phyloP scores from a whole-genome alignment of 2,888 invertebrate genomes.

The Thereva nobilitata region DNA sequence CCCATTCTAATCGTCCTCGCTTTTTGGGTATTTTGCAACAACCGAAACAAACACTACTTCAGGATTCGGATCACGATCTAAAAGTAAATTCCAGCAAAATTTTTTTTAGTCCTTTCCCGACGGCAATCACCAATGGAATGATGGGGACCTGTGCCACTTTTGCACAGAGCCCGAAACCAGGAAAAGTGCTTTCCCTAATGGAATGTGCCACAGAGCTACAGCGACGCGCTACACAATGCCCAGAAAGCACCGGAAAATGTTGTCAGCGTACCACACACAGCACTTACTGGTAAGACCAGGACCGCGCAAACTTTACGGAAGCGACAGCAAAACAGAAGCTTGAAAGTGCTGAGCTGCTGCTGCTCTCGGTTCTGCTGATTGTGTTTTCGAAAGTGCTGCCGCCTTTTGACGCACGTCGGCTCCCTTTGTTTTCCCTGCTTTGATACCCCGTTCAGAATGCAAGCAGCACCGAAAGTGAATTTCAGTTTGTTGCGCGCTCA shows the following conservation, averaged over 20 bases:
- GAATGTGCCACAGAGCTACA: conserved; percentile 10
- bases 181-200: conserved; percentile 29
- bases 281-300: background rate
- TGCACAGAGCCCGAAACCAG: background rate
- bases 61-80: conserved; percentile 16
- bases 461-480: conserved; percentile 12
- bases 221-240: conserved; percentile 21
- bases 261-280: background rate
- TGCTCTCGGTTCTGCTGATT: too few relatives aligned
- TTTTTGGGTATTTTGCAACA: background rate
- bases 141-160: conserved; percentile 27
- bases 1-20: too few relatives aligned
- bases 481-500: conserved; percentile 27
- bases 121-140: conserved; percentile 41
- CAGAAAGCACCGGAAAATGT: conserved; percentile 3
- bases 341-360: too few relatives aligned
- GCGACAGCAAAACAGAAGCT: background rate
- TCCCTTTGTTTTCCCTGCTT: too few relatives aligned
- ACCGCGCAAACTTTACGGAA: background rate
- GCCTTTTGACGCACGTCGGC: too few relatives aligned
- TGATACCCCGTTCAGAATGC: too few relatives aligned
- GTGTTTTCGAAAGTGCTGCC: too few relatives aligned
- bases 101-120: conserved; percentile 35
- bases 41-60: conserved; percentile 5
- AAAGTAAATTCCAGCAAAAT: conserved; percentile 18